Percentiles rank a stretch among this genome's conserved stretches.
These are phyloP conservation scores for Apistogramma diplotaenia DNA, from an alignment of 2,113 vertebrate species.

Conservation along the genomic window DNA sequence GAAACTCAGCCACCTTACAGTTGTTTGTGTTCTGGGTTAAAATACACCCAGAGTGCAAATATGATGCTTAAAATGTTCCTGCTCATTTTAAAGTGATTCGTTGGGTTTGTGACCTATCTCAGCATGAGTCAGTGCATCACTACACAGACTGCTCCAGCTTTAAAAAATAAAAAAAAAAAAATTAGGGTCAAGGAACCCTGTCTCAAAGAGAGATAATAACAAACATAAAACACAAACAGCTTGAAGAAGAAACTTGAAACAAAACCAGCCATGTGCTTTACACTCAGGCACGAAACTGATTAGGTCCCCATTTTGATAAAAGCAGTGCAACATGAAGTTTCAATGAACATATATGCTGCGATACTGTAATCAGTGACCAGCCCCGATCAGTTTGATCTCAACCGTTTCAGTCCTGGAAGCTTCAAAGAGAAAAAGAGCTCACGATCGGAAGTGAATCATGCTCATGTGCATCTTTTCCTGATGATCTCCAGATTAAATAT, in stretches of 20 bases:
- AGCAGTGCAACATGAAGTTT: not conserved
- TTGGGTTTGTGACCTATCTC: not conserved
- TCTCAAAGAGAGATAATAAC: not conserved
- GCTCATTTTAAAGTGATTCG: too few species aligned
- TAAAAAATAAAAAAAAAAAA: too few species aligned
- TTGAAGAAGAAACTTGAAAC: not conserved
- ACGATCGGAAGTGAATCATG: not conserved
- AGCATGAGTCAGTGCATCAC: not conserved
- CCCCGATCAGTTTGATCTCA: slow-evolving; percentile 8
- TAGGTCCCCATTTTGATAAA: not conserved
- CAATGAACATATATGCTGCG: not conserved
- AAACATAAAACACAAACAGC: not conserved
- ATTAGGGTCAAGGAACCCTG: not conserved
- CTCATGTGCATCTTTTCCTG: slow-evolving; percentile 2
- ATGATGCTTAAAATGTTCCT: too few species aligned
- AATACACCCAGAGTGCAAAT: not conserved
- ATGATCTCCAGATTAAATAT: not conserved
- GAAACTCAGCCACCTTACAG: not conserved
- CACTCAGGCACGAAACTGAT: not conserved
- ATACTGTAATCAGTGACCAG: not conserved
- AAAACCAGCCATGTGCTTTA: not conserved
- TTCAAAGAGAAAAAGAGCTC: not conserved
- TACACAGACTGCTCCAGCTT: not conserved
- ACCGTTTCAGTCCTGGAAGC: not conserved
- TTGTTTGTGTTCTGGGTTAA: not conserved